A percentile compares a stretch with the other conserved stretches of the same genome.
Evolutionary conservation across 2,888 invertebrate species (phyloP).

Genomic region (Rhyacophila evoluta): DNA sequence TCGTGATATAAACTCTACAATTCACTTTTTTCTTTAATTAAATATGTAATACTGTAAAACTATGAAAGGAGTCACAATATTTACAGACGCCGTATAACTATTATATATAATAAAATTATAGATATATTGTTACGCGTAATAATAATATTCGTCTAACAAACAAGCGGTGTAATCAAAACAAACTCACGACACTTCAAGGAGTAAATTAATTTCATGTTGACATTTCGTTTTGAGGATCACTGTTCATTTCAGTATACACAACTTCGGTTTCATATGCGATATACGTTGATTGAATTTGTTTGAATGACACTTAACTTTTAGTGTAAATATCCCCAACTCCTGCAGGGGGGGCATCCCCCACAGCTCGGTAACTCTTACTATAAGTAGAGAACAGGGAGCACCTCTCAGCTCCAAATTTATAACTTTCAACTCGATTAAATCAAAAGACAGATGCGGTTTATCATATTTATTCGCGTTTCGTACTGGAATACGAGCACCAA

Average conservation of each 20-base stretch:
- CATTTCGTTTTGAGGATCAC: neutral
- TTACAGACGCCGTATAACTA: no score
- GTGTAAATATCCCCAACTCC: slow-evolving; percentile 9
- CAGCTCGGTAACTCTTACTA: neutral
- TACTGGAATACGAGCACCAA: neutral
- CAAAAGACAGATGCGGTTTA: slow-evolving; percentile 8
- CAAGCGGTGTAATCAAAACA: no score
- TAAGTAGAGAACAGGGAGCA: neutral
- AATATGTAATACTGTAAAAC: no score
- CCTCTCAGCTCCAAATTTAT: slow-evolving; percentile 11
- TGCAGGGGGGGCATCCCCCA: neutral
- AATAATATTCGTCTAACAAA: no score
- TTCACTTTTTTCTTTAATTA: no score
- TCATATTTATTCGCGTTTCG: slow-evolving; percentile 3
- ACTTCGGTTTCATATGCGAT: slow-evolving; percentile 17
- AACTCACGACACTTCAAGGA: no score
- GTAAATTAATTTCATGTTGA: neutral
- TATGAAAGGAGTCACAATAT: no score
- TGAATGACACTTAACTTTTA: slow-evolving; percentile 24
- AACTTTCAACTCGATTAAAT: slow-evolving; percentile 16
- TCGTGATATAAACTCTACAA: no score
- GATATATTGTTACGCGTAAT: no score
- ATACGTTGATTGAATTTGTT: slow-evolving; percentile 24
- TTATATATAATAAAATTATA: no score
- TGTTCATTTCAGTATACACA: neutral